Evolutionary conservation across 2,113 vertebrate genomes (phyloP).

Genomic region (Poeciliopsis prolifica): DNA sequence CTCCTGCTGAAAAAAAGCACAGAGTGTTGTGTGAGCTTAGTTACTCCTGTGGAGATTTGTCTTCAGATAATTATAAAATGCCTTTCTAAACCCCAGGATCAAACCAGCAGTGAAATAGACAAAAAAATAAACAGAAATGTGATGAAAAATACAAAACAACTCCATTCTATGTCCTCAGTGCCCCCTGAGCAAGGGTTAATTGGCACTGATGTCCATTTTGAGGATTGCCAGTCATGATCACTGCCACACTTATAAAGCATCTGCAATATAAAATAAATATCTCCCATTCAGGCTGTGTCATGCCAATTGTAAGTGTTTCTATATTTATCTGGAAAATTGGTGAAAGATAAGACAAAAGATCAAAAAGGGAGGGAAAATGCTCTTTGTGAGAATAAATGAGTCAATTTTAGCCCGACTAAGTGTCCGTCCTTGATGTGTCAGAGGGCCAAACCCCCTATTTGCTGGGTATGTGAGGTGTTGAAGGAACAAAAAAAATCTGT

Average conservation of each 20-base stretch:
- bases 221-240: slow-evolving; percentile 35
- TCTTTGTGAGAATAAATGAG: slow-evolving; percentile 22
- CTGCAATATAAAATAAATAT: neutral
- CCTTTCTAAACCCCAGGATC: slow-evolving; percentile 37
- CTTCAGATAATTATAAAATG: slow-evolving; percentile 40
- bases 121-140: slow-evolving; percentile 14
- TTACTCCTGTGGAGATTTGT: slow-evolving; percentile 58
- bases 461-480: slow-evolving; percentile 15
- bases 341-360: slow-evolving; percentile 22
- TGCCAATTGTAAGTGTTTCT: slow-evolving; percentile 25
- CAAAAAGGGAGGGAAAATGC: slow-evolving; percentile 12
- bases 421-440: slow-evolving; percentile 17
- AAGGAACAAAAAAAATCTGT: slow-evolving; percentile 10
- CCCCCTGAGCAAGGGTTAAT: slow-evolving; percentile 2
- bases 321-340: slow-evolving; percentile 27
- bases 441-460: slow-evolving; percentile 15
- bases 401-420: slow-evolving; percentile 17
- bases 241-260: slow-evolving; percentile 16
- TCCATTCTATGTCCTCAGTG: neutral
- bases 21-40: slow-evolving; percentile 22
- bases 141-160: slow-evolving; percentile 7
- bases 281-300: slow-evolving; percentile 12
- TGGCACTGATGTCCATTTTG: slow-evolving; percentile 4
- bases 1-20: slow-evolving; percentile 48
- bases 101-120: slow-evolving; percentile 9